These are phyloP conservation scores for Ceyx margarethae DNA, from an alignment of 2,113 vertebrate species.

Conservation along the genomic window DNA sequence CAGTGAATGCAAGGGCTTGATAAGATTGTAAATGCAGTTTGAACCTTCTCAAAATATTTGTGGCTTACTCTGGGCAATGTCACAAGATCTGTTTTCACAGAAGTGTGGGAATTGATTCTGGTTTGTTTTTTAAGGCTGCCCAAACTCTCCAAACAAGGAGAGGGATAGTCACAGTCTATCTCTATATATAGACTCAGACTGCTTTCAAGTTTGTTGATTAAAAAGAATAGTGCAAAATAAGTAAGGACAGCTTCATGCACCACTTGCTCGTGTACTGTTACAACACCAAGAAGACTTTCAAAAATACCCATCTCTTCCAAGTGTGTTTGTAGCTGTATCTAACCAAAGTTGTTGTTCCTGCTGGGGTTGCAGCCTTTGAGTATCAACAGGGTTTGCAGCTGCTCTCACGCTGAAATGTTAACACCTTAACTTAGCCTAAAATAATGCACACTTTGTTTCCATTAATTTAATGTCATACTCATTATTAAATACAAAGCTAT, in stretches of 20 bases:
- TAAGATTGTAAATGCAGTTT: background rate
- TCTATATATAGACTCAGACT: background rate
- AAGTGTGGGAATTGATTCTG: background rate
- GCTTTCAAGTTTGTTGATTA: background rate
- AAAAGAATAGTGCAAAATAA: background rate
- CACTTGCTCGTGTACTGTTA: background rate
- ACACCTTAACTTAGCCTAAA: background rate
- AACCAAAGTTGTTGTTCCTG: background rate
- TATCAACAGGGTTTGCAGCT: background rate
- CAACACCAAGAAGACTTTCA: background rate
- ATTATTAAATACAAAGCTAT: background rate
- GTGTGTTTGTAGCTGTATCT: background rate
- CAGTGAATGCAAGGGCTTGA: background rate
- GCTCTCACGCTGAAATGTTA: background rate
- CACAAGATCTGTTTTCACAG: background rate
- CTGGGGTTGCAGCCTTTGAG: background rate
- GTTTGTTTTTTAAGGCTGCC: background rate
- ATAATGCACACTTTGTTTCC: background rate
- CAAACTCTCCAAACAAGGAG: background rate
- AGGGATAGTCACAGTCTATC: background rate
- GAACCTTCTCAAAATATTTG: background rate
- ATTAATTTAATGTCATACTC: background rate
- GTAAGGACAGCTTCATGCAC: background rate
- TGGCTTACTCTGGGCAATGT: background rate
- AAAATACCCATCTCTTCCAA: background rate